Evolutionary conservation across 2,113 vertebrate genomes (phyloP).

Genomic region (Tupaia chinensis): DNA sequence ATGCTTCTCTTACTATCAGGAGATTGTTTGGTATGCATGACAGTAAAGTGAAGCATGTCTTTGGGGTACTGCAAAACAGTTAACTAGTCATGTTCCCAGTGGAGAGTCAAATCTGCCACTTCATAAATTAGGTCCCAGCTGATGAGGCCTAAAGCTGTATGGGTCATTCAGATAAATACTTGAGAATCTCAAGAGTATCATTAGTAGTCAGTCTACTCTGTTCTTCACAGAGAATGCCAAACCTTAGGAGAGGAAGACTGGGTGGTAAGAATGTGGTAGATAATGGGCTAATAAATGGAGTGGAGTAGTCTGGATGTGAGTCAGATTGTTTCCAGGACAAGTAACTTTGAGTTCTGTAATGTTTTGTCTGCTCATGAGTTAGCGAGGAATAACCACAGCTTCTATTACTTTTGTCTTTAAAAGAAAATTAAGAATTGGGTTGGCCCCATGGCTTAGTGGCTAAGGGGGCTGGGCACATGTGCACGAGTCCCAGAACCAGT

Average conservation of each 20-base stretch:
- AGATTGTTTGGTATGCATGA: slow-evolving; percentile 19
- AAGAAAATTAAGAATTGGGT: not conserved
- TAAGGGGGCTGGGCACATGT: too few relatives aligned
- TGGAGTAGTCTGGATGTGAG: not conserved
- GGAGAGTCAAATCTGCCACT: slow-evolving; percentile 16
- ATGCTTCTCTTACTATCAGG: not conserved
- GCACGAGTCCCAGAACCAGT: too few relatives aligned
- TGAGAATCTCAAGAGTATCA: slow-evolving; percentile 55
- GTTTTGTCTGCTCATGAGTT: not conserved
- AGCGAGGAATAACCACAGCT: not conserved
- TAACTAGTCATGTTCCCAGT: slow-evolving; percentile 20
- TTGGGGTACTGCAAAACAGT: not conserved
- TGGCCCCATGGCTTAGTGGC: too few relatives aligned
- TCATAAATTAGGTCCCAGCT: slow-evolving; percentile 65
- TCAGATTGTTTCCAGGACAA: not conserved
- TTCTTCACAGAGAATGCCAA: slow-evolving; percentile 29
- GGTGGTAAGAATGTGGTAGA: not conserved
- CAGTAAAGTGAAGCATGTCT: slow-evolving; percentile 6
- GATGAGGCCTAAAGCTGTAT: slow-evolving; percentile 22
- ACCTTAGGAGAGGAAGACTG: not conserved
- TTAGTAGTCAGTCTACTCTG: slow-evolving; percentile 47
- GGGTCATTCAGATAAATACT: slow-evolving; percentile 7
- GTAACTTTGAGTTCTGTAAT: slow-evolving; percentile 5
- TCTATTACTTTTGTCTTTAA: slow-evolving; percentile 34
- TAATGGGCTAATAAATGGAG: not conserved